phyloP scores from a whole-genome alignment of 2,888 invertebrate genomes.

The Watsonalla cultraria region DNA sequence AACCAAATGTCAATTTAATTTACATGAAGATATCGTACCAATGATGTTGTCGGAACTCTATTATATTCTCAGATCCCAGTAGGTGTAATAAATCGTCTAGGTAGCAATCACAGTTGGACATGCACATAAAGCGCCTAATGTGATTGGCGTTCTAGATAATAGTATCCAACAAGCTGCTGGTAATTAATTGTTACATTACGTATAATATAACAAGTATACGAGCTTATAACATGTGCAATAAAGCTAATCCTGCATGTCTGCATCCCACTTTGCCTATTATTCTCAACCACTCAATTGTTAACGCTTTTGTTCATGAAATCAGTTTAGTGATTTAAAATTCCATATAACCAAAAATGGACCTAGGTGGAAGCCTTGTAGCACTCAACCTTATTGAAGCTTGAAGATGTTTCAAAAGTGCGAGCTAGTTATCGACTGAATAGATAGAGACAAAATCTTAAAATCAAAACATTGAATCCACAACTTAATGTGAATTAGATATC shows the following conservation, averaged over 20 bases:
- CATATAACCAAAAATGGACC: too few relatives aligned
- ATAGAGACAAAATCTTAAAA: background rate
- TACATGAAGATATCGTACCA: too few relatives aligned
- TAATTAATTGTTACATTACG: background rate
- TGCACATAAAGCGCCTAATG: constrained; percentile 9
- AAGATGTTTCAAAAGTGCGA: background rate
- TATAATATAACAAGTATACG: background rate
- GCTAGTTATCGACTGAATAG: background rate
- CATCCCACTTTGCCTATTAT: too few relatives aligned
- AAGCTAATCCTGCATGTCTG: too few relatives aligned
- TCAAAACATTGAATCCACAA: background rate
- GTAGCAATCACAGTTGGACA: constrained; percentile 20
- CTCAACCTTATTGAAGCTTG: too few relatives aligned
- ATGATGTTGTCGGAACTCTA: too few relatives aligned
- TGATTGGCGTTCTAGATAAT: constrained; percentile 15
- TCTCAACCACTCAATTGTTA: too few relatives aligned
- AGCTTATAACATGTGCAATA: too few relatives aligned
- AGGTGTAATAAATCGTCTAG: constrained; percentile 14
- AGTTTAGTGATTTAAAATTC: too few relatives aligned
- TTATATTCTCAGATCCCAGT: background rate
- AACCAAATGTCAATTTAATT: too few relatives aligned
- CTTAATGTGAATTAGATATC: background rate
- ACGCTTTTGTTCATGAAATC: too few relatives aligned
- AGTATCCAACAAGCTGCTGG: background rate
- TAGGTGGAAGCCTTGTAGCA: too few relatives aligned